phyloP scores from a whole-genome alignment of 2,113 vertebrate species.

The Micronisus gabar region DNA sequence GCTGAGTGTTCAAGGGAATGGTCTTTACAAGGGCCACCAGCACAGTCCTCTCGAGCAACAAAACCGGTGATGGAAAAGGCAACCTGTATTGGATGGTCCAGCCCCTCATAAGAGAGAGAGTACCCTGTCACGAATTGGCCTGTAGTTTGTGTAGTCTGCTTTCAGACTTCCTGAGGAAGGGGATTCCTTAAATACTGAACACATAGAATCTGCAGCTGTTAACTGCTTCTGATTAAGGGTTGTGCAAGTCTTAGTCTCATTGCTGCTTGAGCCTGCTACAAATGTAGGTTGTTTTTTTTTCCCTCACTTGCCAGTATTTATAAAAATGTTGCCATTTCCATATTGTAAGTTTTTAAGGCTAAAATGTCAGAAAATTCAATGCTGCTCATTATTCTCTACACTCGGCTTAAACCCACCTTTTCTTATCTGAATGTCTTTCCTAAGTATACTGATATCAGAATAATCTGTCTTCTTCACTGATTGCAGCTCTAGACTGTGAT shows the following conservation, averaged over 20 bases:
- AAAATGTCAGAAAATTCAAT: background rate
- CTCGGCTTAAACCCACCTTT: background rate
- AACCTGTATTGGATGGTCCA: background rate
- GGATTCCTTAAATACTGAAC: background rate
- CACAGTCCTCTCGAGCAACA: background rate
- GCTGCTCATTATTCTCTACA: background rate
- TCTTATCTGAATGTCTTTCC: background rate
- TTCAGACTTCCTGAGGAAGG: background rate
- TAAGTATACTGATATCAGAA: background rate
- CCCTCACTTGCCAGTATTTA: background rate
- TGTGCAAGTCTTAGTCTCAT: background rate
- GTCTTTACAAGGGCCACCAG: background rate
- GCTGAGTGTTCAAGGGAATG: background rate
- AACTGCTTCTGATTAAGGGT: background rate
- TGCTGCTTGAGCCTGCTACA: background rate
- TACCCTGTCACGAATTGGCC: accelerated
- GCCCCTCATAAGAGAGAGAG: background rate
- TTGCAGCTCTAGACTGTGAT: background rate
- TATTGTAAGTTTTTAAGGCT: background rate
- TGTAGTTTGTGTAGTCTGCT: background rate
- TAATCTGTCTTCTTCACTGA: background rate
- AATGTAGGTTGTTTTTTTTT: accelerated
- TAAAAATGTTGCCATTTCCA: background rate
- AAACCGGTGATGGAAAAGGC: background rate
- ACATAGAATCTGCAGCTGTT: background rate